Conservation (phyloP, 1,140 invertebrate species). For the Zaprionus ghesquierei region DNA sequence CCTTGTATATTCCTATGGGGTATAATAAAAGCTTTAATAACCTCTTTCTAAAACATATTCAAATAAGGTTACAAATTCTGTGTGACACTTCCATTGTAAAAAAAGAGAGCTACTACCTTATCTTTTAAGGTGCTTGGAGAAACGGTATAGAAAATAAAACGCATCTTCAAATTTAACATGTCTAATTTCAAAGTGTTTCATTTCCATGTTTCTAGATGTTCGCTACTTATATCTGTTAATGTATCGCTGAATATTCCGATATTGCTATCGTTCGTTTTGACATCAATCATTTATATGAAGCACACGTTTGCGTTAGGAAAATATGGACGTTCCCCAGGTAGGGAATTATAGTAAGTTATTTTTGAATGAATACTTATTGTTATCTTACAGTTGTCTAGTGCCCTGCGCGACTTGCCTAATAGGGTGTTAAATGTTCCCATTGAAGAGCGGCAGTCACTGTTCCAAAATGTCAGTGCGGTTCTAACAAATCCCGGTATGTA, state of each 20-base stretch:
- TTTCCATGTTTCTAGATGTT: not conserved
- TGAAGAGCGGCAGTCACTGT: slow-evolving; percentile 88
- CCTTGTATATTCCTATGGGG: too few species aligned
- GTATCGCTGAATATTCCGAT: not conserved
- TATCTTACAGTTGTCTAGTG: slow-evolving; percentile 83
- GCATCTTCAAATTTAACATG: not conserved
- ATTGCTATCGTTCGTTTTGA: not conserved
- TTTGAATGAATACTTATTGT: not conserved
- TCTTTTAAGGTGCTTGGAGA: too few species aligned
- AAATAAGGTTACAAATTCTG: too few species aligned
- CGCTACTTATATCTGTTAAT: not conserved
- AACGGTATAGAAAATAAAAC: too few species aligned
- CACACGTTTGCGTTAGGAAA: slow-evolving; percentile 39
- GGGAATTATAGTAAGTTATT: not conserved
- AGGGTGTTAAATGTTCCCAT: slow-evolving; percentile 90
- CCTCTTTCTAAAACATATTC: too few species aligned
- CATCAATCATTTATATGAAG: slow-evolving; percentile 1
- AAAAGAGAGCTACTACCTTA: too few species aligned
- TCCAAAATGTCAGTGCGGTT: slow-evolving; percentile 88
- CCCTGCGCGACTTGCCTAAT: slow-evolving; percentile 90
- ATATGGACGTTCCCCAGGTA: slow-evolving; percentile 50
- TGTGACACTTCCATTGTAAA: too few species aligned
- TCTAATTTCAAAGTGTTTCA: not conserved
- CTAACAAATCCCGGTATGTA: slow-evolving; percentile 88
- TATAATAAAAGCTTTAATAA: too few species aligned